Conservation (phyloP, 2,797 vertebrate species). For the Tamandua tetradactyla region DNA sequence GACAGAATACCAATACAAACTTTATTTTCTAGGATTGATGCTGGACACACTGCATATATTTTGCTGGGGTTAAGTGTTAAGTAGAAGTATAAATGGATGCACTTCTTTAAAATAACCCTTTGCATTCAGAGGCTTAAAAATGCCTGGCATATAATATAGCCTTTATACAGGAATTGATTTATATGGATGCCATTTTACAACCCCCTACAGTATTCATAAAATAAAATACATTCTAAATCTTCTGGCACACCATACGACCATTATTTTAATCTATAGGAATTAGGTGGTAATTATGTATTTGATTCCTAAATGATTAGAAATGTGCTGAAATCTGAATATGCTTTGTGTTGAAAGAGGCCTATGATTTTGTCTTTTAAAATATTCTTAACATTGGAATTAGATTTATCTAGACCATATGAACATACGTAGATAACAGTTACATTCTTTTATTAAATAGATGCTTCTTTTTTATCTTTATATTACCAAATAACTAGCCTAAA, state of each 20-base stretch:
- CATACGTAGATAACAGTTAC: background rate
- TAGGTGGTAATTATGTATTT: background rate
- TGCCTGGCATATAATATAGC: constrained; percentile 44
- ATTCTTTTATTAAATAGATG: background rate
- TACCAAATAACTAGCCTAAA: background rate
- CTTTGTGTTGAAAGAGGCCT: background rate
- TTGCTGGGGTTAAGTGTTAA: background rate
- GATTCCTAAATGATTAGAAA: background rate
- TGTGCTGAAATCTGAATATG: background rate
- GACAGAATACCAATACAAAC: background rate
- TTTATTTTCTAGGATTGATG: background rate
- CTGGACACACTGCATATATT: constrained; percentile 21
- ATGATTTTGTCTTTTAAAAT: background rate
- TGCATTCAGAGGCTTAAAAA: constrained; percentile 59
- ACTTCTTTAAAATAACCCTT: constrained; percentile 50
- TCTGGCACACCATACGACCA: background rate
- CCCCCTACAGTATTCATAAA: constrained; percentile 32
- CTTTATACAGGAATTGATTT: constrained; percentile 75
- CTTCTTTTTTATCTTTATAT: background rate
- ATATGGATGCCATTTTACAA: constrained; percentile 62
- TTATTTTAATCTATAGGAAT: constrained; percentile 9
- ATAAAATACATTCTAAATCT: constrained; percentile 15
- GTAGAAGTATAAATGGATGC: background rate
- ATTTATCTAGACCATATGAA: background rate
- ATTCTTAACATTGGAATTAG: background rate